A percentile compares a stretch with the other conserved stretches of the same genome.
phyloP scores from a whole-genome alignment of 2,888 invertebrate species.

The Drosophila greeni region DNA sequence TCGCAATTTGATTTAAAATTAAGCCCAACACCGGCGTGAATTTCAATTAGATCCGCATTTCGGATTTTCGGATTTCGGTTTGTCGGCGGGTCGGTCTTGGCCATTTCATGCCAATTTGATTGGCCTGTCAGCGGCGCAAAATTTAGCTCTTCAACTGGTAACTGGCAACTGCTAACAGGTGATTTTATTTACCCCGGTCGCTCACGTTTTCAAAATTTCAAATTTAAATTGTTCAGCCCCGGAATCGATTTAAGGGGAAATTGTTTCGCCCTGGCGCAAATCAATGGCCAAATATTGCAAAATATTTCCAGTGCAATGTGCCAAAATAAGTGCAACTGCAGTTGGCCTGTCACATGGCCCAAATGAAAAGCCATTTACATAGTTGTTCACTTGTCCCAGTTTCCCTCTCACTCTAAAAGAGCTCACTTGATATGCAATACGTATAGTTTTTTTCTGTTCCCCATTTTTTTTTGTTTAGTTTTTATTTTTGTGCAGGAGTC shows the following conservation, averaged over 20 bases:
- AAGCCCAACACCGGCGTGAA: conserved; percentile 54
- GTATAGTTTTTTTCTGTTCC: conserved; percentile 10
- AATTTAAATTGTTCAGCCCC: conserved; percentile 38
- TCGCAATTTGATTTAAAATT: conserved; percentile 63
- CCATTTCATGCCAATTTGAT: conserved; percentile 65
- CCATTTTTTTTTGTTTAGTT: conserved; percentile 1
- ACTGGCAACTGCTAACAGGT: conserved; percentile 36
- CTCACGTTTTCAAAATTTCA: conserved; percentile 10
- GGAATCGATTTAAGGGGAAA: conserved; percentile 22
- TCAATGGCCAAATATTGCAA: conserved; percentile 43
- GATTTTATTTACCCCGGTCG: conserved; percentile 48
- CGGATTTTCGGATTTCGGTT: conserved; percentile 12
- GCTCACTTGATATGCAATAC: conserved; percentile 63
- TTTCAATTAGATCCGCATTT: conserved; percentile 60
- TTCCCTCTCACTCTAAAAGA: conserved; percentile 5
- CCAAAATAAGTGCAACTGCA: conserved; percentile 29
- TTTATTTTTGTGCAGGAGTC: conserved; percentile 7
- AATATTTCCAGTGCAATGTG: conserved; percentile 38
- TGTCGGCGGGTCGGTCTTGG: conserved; percentile 9
- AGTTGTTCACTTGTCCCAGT: conserved; percentile 51
- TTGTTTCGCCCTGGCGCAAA: conserved; percentile 16
- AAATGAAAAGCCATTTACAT: conserved; percentile 63
- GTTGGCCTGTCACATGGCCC: conserved; percentile 42
- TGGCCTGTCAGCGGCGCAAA: conserved; percentile 46
- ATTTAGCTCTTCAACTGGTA: conserved; percentile 34